These are phyloP conservation scores for Columba janthina DNA, from an alignment of 2,113 vertebrate species.

Conservation along the genomic window DNA sequence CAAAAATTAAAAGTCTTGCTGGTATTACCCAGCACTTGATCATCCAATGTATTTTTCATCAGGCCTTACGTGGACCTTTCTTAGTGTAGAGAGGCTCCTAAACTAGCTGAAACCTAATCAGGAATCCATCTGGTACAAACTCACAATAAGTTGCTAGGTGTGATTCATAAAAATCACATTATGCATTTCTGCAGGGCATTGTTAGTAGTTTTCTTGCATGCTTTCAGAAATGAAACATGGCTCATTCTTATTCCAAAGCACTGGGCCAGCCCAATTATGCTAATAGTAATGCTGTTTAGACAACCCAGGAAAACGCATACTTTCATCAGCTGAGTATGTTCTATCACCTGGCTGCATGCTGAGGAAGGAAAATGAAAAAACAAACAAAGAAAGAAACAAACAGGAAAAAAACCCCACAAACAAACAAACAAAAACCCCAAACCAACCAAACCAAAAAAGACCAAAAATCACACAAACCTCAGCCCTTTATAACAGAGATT, in stretches of 20 bases:
- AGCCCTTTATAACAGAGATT: background rate
- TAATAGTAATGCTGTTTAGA: background rate
- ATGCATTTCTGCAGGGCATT: slow-evolving; percentile 9
- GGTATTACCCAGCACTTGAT: background rate
- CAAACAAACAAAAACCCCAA: too few species aligned
- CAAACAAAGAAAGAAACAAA: background rate
- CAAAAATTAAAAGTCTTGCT: background rate
- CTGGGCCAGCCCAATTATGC: background rate
- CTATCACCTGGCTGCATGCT: background rate
- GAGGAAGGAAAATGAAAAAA: background rate
- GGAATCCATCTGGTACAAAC: background rate
- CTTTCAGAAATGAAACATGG: background rate
- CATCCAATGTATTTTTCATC: background rate
- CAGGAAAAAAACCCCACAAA: too few species aligned
- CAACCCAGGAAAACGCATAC: background rate
- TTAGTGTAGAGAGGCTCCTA: background rate
- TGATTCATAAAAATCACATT: slow-evolving; percentile 22
- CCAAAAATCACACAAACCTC: background rate
- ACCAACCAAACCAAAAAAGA: too few species aligned
- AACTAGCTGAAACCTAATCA: slow-evolving; percentile 27
- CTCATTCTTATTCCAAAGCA: background rate
- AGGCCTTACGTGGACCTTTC: background rate
- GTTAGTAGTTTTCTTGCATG: background rate
- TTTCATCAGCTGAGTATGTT: background rate
- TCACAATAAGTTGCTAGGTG: background rate